Evolutionary conservation across 2,797 vertebrate genomes (phyloP), one percentile per base, ranked within the genome.

Genomic region (Danio albolineatus): DNA sequence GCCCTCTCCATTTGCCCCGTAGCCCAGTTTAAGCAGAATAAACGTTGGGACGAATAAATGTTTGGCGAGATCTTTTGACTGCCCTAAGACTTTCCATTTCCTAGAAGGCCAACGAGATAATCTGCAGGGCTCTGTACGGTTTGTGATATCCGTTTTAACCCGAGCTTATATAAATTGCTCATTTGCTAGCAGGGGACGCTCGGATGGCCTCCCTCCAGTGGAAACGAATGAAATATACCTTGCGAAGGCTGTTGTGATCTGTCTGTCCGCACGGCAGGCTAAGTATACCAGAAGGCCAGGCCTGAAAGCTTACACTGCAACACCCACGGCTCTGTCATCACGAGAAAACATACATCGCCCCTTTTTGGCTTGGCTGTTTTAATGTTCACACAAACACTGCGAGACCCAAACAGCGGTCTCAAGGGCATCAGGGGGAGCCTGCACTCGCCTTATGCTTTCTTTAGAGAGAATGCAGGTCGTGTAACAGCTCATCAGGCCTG

Each of bases 401-500:
- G 48, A 72, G 67, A 79, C 39, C 49, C 21, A 64, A 65, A 79
- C 60, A 65, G 66, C 36, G 5, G 46, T 53, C 76, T 71, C 66
- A 71, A 71, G 76, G 56, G 76, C 57, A 78, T 61, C 17, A 3
- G 17, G 46, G 28, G 66, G 56, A 82, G 21, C 17, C 49, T 57
- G 59, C 53, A 41, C 44, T 73, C 60, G 56, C 61, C 62, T 79
- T 48, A 10, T 13, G 2, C 79, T 81, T 65, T 41, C 59, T 57
- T 16, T 36, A 62, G 60, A 21, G 13, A 80, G 80, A 82, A 78
- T 59, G 38, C 60, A 59, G 85, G 82, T 86, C 80, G 19, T 64
- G 69, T 82, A 84, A 73, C 84, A 83, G 83, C 71, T 85, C 79
- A 78, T 84, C 84, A 83, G 72, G 16, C 41, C 78, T 85, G 76